These are phyloP conservation scores for Idaea aversata DNA, from an alignment of 2,888 invertebrate genomes.

Conservation along the genomic window DNA sequence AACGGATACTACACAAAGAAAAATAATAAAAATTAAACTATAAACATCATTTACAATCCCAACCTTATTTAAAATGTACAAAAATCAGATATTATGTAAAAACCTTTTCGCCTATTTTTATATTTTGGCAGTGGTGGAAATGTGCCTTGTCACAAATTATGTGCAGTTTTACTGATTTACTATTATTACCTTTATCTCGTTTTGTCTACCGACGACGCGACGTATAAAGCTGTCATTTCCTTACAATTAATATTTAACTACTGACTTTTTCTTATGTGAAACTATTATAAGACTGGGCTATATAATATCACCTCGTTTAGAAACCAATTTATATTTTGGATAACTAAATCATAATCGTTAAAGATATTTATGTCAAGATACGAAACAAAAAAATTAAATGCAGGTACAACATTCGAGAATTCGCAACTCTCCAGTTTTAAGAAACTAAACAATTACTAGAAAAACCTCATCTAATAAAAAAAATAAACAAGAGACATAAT, in stretches of 20 bases:
- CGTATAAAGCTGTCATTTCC: slow-evolving; percentile 75
- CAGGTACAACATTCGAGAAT: slow-evolving; percentile 82
- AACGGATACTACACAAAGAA: slow-evolving; percentile 72
- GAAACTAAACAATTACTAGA: slow-evolving; percentile 76
- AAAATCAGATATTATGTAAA: slow-evolving; percentile 61
- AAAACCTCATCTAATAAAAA: slow-evolving; percentile 64
- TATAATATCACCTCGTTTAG: slow-evolving; percentile 56
- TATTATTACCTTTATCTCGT: slow-evolving; percentile 49
- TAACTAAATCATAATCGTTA: slow-evolving; percentile 71
- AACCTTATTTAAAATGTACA: slow-evolving; percentile 75
- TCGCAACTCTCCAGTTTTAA: slow-evolving; percentile 73
- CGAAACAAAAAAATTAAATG: slow-evolving; percentile 78
- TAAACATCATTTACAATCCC: slow-evolving; percentile 75
- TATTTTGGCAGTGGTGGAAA: slow-evolving; percentile 79
- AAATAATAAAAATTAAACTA: slow-evolving; percentile 74
- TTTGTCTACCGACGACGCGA: slow-evolving; percentile 63
- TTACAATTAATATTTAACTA: slow-evolving; percentile 70
- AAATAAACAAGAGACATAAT: slow-evolving; percentile 54
- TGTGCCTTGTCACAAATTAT: slow-evolving; percentile 77
- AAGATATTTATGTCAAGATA: slow-evolving; percentile 74
- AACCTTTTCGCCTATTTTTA: slow-evolving; percentile 57
- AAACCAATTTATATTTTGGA: slow-evolving; percentile 65
- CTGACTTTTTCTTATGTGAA: slow-evolving; percentile 74
- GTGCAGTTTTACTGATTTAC: slow-evolving; percentile 53
- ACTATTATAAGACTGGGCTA: slow-evolving; percentile 55